These are phyloP conservation scores for Motacilla tschutschensis DNA, from an alignment of 2,113 vertebrate genomes.

Conservation along the genomic window DNA sequence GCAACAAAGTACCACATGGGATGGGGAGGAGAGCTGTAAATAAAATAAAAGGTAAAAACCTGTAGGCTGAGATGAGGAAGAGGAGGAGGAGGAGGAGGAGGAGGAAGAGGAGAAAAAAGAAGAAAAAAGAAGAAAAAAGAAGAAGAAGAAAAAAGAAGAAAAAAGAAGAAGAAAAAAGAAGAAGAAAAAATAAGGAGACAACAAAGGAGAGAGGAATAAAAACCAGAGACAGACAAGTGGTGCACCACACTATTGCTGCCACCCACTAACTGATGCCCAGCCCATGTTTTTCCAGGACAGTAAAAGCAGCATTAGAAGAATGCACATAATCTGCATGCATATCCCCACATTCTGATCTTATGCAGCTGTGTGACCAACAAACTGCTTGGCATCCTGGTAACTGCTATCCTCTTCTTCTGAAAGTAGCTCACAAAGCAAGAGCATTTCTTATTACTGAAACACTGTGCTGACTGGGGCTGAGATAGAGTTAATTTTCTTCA, in stretches of 20 bases:
- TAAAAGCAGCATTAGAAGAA: not conserved
- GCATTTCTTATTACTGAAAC: not conserved
- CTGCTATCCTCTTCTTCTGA: not conserved
- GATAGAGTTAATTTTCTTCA: not conserved
- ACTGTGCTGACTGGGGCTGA: not conserved
- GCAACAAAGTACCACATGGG: not conserved
- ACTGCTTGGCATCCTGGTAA: not conserved
- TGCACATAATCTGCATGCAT: not conserved
- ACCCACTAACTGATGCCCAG: not conserved
- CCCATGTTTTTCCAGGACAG: not conserved
- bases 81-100: no score
- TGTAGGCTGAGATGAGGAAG: not conserved
- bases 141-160: no score
- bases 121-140: not conserved
- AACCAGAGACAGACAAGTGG: not conserved
- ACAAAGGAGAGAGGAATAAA: not conserved
- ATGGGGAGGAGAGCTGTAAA: not conserved
- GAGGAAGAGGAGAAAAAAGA: no score
- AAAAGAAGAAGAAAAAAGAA: no score
- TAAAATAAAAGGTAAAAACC: not conserved
- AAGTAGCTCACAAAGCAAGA: not conserved
- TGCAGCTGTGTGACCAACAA: not conserved
- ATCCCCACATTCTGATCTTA: not conserved
- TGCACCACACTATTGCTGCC: not conserved
- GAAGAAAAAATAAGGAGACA: not conserved